phyloP scores from a whole-genome alignment of 2,888 invertebrate species.

The Augiades crinisus region DNA sequence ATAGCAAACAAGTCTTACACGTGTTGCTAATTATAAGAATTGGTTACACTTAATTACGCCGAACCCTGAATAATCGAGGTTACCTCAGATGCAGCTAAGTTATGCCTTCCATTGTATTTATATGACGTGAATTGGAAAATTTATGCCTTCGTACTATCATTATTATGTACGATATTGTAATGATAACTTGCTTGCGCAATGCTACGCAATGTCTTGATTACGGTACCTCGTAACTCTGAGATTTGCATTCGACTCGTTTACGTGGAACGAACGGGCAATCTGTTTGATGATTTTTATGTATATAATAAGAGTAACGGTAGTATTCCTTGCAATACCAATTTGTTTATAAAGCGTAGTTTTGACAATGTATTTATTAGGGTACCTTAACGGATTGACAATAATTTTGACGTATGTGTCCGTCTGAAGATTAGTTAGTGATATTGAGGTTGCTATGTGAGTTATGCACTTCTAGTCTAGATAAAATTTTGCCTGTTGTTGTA shows the following conservation, averaged over 20 bases:
- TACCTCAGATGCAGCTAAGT: slow-evolving; percentile 35
- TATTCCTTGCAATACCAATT: too few relatives aligned
- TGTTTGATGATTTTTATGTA: too few relatives aligned
- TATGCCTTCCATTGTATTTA: slow-evolving; percentile 29
- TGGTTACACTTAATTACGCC: neutral
- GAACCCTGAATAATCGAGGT: neutral
- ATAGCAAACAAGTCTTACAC: too few relatives aligned
- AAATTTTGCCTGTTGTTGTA: too few relatives aligned
- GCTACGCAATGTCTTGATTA: slow-evolving; percentile 20
- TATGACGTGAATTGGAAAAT: slow-evolving; percentile 7
- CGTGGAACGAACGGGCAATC: slow-evolving; percentile 7
- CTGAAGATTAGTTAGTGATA: too few relatives aligned
- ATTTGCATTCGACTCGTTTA: slow-evolving; percentile 21
- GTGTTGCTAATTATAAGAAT: neutral
- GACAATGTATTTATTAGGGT: too few relatives aligned
- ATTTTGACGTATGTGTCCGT: too few relatives aligned
- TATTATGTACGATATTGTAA: slow-evolving; percentile 17
- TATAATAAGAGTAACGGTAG: too few relatives aligned
- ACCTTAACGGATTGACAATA: too few relatives aligned
- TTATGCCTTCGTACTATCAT: slow-evolving; percentile 11
- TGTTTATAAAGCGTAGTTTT: too few relatives aligned
- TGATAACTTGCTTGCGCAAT: slow-evolving; percentile 12
- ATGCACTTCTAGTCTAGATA: too few relatives aligned
- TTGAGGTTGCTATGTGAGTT: too few relatives aligned
- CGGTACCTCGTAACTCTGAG: slow-evolving; percentile 14